Percentiles rank a stretch among this genome's conserved stretches.
Evolutionary conservation across 2,888 invertebrate species (phyloP).

Genomic region (Vandiemenella viatica): DNA sequence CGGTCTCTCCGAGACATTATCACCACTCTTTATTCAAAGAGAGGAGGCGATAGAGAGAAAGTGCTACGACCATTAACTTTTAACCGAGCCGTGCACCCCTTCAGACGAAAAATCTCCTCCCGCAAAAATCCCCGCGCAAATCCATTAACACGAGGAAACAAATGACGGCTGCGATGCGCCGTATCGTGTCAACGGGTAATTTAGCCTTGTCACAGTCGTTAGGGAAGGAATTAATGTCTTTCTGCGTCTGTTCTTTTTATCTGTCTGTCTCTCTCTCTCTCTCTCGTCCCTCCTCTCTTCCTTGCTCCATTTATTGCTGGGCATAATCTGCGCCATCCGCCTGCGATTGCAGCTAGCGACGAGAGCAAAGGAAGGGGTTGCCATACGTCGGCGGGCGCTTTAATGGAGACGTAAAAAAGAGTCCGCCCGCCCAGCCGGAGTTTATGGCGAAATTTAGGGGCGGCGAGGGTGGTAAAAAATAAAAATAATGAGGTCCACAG

Average conservation of each 20-base stretch:
- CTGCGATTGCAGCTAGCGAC: too few relatives aligned
- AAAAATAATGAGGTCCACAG: too few relatives aligned
- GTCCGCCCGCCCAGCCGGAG: too few relatives aligned
- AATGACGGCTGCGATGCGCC: constrained; percentile 7
- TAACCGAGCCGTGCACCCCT: neutral
- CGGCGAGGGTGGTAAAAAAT: too few relatives aligned
- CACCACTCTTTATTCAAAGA: too few relatives aligned
- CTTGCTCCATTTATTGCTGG: too few relatives aligned
- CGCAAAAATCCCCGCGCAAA: constrained; percentile 1
- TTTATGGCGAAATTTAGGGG: too few relatives aligned
- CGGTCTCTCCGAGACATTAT: neutral
- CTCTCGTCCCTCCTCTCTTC: too few relatives aligned
- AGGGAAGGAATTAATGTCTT: constrained; percentile 8
- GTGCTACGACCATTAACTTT: neutral
- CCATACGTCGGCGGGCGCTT: too few relatives aligned
- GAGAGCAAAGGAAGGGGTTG: too few relatives aligned
- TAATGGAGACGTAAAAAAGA: too few relatives aligned
- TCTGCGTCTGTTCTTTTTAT: constrained; percentile 3
- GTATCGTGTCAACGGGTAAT: constrained; percentile 12
- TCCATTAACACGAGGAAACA: constrained; percentile 11
- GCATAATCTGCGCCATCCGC: too few relatives aligned
- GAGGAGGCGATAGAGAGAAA: neutral
- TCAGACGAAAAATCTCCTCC: neutral
- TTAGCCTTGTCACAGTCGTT: constrained; percentile 11
- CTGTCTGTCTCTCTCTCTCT: neutral